A percentile compares a stretch with the other conserved stretches of the same genome.
Conservation (phyloP, 2,888 invertebrate species). For the Melanchra persicariae region DNA sequence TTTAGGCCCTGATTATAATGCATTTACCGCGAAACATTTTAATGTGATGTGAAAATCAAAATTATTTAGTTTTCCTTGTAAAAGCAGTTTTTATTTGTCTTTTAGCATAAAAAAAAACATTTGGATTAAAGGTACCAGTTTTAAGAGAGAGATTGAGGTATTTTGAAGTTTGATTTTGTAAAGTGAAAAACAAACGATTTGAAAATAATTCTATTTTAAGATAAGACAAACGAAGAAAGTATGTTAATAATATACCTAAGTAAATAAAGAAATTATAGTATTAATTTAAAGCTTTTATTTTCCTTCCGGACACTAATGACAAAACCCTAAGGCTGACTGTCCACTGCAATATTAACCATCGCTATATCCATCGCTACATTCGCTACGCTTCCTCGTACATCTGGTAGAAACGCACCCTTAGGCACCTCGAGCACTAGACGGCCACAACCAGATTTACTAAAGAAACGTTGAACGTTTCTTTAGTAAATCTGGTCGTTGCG, state of each 20-base stretch:
- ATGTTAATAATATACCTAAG: slow-evolving; percentile 5
- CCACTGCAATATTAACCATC: too few species aligned
- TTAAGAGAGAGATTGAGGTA: slow-evolving; percentile 3
- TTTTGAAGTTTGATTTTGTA: slow-evolving; percentile 9
- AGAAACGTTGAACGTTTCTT: too few species aligned
- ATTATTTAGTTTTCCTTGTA: not conserved
- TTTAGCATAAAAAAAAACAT: not conserved
- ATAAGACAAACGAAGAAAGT: not conserved
- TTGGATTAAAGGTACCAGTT: slow-evolving; percentile 1
- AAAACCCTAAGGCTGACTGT: not conserved
- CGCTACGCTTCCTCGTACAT: too few species aligned
- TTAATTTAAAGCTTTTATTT: slow-evolving; percentile 6
- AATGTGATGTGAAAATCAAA: not conserved
- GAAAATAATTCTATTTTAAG: slow-evolving; percentile 8
- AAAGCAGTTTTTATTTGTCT: too few species aligned
- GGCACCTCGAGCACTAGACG: too few species aligned
- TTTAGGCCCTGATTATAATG: not conserved
- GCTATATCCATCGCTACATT: too few species aligned
- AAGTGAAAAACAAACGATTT: not conserved
- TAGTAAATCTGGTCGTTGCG: too few species aligned
- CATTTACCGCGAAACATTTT: slow-evolving; percentile 3
- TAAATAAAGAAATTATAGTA: slow-evolving; percentile 32
- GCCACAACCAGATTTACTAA: too few species aligned
- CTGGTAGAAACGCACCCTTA: too few species aligned
- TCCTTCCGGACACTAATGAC: not conserved